These are phyloP conservation scores for Pterostichus niger DNA, from an alignment of 2,888 invertebrate species.

Conservation along the genomic window DNA sequence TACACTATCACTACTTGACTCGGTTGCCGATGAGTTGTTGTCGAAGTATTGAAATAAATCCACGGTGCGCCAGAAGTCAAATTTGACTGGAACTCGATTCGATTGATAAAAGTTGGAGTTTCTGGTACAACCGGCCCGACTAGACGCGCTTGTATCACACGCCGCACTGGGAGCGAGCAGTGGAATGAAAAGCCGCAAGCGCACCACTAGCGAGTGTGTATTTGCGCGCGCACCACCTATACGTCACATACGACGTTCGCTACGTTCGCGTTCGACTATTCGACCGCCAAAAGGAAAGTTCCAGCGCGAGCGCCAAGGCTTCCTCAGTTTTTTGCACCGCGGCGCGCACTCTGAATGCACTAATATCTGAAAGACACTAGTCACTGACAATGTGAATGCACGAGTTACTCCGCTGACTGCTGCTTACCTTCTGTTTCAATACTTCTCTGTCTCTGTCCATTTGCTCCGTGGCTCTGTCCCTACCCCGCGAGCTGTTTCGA, in stretches of 20 bases:
- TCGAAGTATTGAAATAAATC: constrained; percentile 9
- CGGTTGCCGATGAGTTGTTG: constrained; percentile 1
- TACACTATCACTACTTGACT: constrained; percentile 55
- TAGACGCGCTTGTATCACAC: constrained; percentile 73
- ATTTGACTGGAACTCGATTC: constrained; percentile 37
- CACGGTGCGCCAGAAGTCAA: constrained; percentile 19
- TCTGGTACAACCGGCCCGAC: constrained; percentile 70
- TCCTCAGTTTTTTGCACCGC: constrained; percentile 50
- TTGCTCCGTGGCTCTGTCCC: not conserved
- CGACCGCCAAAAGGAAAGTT: constrained; percentile 67
- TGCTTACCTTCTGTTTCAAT: constrained; percentile 17
- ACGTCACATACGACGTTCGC: constrained; percentile 53
- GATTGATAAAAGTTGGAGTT: constrained; percentile 34
- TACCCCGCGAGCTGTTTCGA: not conserved
- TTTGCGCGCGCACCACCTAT: constrained; percentile 69
- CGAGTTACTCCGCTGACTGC: constrained; percentile 13
- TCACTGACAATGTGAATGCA: not conserved
- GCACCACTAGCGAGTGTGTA: constrained; percentile 65
- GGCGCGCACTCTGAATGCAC: constrained; percentile 24
- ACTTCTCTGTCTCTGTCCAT: not conserved
- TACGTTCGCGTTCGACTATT: constrained; percentile 50
- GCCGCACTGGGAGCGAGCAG: constrained; percentile 72
- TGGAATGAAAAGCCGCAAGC: constrained; percentile 61
- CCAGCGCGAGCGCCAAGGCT: constrained; percentile 57
- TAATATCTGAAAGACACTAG: constrained; percentile 15